Percentiles rank a stretch among this genome's conserved stretches.
Evolutionary conservation across 2,113 vertebrate genomes (phyloP).

Genomic region (Donacobius atricapilla): DNA sequence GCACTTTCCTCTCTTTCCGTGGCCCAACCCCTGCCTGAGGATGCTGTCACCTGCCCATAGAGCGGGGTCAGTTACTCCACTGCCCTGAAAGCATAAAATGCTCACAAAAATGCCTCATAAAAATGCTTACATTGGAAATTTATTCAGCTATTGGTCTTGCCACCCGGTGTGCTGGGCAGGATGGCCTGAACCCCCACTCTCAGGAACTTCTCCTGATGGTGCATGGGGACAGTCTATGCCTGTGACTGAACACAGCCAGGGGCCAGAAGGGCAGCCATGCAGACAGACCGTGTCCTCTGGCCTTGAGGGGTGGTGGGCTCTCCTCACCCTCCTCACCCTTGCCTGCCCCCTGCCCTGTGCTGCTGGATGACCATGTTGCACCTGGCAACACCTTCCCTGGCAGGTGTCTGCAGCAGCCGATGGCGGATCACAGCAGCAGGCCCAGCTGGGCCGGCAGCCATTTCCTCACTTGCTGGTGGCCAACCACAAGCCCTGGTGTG

Average conservation of each 20-base stretch:
- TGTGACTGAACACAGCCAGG: not conserved
- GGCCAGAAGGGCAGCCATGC: not conserved
- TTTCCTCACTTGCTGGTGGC: not conserved
- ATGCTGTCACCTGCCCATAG: not conserved
- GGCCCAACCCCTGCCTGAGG: not conserved
- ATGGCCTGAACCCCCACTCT: not conserved
- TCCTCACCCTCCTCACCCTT: not conserved
- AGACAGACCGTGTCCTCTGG: not conserved
- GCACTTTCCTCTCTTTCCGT: not conserved
- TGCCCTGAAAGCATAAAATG: not conserved
- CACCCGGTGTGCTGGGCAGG: no score
- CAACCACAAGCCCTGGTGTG: no score
- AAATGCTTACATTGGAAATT: not conserved
- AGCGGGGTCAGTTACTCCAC: rapidly evolving
- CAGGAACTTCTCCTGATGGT: not conserved
- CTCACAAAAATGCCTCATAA: not conserved
- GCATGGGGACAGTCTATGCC: rapidly evolving
- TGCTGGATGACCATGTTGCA: rapidly evolving
- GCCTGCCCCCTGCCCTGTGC: rapidly evolving
- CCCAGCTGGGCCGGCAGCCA: rapidly evolving
- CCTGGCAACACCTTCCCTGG: not conserved
- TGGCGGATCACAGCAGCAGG: not conserved
- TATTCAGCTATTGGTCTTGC: not conserved
- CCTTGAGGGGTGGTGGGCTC: rapidly evolving
- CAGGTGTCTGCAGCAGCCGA: rapidly evolving